Conservation (phyloP, 2,113 vertebrate species). For the Cyanistes caeruleus region DNA sequence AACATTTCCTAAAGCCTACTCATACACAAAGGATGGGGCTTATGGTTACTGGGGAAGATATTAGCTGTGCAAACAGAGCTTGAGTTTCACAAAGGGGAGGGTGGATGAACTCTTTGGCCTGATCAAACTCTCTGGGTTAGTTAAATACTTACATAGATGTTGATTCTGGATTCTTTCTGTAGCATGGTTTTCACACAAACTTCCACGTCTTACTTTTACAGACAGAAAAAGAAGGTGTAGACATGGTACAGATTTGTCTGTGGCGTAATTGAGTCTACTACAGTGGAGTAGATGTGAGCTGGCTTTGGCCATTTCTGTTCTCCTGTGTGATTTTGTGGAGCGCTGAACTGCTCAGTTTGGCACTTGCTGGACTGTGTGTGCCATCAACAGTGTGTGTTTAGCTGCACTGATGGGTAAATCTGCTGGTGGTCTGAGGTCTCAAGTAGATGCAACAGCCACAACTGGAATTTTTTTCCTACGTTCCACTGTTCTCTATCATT, state of each 20-base stretch:
- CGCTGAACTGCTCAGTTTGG: neutral
- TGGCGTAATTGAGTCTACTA: neutral
- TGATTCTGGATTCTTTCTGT: neutral
- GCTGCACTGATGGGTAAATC: neutral
- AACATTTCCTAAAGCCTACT: constrained; percentile 12
- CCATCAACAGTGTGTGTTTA: neutral
- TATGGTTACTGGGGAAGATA: neutral
- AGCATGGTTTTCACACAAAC: neutral
- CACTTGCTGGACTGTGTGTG: neutral
- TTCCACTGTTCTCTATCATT: neutral
- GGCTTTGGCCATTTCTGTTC: neutral
- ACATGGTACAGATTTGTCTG: neutral
- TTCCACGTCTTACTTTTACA: neutral
- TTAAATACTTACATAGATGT: neutral
- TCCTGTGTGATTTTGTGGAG: neutral
- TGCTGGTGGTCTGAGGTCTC: neutral
- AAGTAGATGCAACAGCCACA: neutral
- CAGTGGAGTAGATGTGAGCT: neutral
- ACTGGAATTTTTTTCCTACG: neutral
- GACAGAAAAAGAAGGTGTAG: neutral
- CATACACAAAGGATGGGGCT: neutral
- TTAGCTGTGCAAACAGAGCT: constrained; percentile 18
- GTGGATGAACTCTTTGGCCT: neutral
- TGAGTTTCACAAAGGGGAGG: neutral
- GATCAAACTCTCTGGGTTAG: neutral